phyloP scores from a whole-genome alignment of 2,797 vertebrate species.

The Pagetopsis macropterus region DNA sequence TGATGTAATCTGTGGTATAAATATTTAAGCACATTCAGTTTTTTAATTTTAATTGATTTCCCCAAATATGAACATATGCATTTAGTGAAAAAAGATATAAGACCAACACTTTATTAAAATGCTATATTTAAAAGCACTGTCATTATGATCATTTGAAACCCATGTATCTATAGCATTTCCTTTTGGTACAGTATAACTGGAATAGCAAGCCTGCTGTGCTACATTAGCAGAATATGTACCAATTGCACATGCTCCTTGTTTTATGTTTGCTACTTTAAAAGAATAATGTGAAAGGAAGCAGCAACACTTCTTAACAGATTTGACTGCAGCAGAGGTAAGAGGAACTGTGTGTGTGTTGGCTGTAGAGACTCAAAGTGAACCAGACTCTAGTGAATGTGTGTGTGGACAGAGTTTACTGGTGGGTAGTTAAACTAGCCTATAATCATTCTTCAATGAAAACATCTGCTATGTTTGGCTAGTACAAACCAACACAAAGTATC shows the following conservation, averaged over 20 bases:
- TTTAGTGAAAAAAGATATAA: slow-evolving; percentile 10
- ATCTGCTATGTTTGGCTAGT: neutral
- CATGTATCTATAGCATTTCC: slow-evolving; percentile 21
- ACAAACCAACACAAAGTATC: neutral
- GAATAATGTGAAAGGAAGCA: neutral
- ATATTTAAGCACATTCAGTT: slow-evolving; percentile 18
- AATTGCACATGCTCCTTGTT: slow-evolving; percentile 2
- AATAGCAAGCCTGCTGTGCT: slow-evolving; percentile 10
- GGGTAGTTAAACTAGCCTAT: neutral
- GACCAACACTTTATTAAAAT: slow-evolving; percentile 17
- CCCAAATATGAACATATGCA: slow-evolving; percentile 4
- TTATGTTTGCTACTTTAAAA: neutral
- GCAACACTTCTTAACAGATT: neutral
- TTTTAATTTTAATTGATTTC: slow-evolving; percentile 5
- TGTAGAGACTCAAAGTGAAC: neutral
- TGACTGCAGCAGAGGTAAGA: neutral
- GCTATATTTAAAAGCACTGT: slow-evolving; percentile 13
- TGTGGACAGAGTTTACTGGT: neutral
- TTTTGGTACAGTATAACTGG: slow-evolving; percentile 28
- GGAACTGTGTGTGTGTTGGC: neutral
- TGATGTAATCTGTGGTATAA: neutral
- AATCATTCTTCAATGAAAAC: neutral
- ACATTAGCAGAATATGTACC: neutral
- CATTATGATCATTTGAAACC: slow-evolving; percentile 2
- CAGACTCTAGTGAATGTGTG: neutral